Percentiles rank a stretch among this genome's conserved stretches.
Conservation (phyloP, 2,888 invertebrate species). For the Drosophila pseudotakahashii region DNA sequence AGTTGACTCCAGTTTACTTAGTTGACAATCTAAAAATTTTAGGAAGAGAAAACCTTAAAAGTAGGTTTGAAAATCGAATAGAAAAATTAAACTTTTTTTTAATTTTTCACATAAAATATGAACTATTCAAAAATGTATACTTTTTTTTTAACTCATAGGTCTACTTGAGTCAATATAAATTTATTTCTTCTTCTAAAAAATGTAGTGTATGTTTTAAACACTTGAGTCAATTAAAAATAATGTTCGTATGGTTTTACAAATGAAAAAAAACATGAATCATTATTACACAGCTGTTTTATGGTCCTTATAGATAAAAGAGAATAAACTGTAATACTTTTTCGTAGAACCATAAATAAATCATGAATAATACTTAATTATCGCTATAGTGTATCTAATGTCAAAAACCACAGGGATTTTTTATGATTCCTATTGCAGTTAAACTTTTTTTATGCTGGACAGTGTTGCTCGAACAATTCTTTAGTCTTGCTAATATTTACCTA, state of each 20-base stretch:
- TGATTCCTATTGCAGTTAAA: not conserved
- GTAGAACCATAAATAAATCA: not conserved
- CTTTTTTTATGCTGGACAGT: not conserved
- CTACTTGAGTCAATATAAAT: too few relatives aligned
- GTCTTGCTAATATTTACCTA: slow-evolving; percentile 16
- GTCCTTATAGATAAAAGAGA: not conserved
- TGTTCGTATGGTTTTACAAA: not conserved
- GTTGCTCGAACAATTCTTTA: not conserved
- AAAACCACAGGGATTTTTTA: not conserved
- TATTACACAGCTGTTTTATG: not conserved
- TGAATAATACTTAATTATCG: not conserved
- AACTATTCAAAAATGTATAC: too few relatives aligned
- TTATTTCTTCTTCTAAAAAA: too few relatives aligned
- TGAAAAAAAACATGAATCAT: not conserved
- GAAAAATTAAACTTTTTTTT: too few relatives aligned
- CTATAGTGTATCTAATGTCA: not conserved
- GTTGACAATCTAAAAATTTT: too few relatives aligned
- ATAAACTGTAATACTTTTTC: not conserved
- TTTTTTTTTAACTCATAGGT: too few relatives aligned
- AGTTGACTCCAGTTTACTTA: too few relatives aligned
- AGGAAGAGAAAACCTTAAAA: too few relatives aligned
- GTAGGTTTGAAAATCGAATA: too few relatives aligned
- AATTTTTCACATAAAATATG: too few relatives aligned
- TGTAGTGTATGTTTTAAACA: too few relatives aligned
- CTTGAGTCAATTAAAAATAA: not conserved